Conservation (phyloP, 1,140 invertebrate species). For the Bacillus rossius region DNA sequence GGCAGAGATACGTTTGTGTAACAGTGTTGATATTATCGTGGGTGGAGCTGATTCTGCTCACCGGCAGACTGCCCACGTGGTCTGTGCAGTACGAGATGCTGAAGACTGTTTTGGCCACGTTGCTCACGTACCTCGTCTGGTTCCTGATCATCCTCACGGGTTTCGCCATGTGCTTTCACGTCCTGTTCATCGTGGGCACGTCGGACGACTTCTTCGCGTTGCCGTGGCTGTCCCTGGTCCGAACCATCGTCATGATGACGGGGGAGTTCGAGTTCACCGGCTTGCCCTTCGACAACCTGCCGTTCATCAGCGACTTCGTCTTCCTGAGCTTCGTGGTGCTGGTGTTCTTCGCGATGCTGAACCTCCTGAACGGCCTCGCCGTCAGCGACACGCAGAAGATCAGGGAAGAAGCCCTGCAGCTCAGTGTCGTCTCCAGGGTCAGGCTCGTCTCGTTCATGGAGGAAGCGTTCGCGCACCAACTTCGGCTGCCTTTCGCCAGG, state of each 20-base stretch:
- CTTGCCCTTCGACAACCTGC: constrained; percentile 61
- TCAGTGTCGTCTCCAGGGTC: constrained; percentile 61
- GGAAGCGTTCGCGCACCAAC: too few species aligned
- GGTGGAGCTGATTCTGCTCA: constrained; percentile 63
- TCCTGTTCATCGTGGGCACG: constrained; percentile 50
- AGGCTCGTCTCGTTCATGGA: constrained; percentile 46
- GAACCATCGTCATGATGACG: constrained; percentile 77
- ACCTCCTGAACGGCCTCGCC: constrained; percentile 73
- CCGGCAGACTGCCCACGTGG: constrained; percentile 63
- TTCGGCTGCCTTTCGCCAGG: too few species aligned
- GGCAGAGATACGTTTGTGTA: constrained; percentile 42
- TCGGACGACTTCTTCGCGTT: constrained; percentile 46
- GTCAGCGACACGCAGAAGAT: constrained; percentile 73
- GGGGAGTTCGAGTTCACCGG: constrained; percentile 71
- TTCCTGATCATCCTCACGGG: constrained; percentile 73
- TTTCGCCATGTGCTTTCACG: constrained; percentile 72
- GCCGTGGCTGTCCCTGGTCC: constrained; percentile 61
- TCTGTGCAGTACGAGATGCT: constrained; percentile 76
- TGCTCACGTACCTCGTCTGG: constrained; percentile 68
- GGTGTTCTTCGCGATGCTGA: constrained; percentile 72
- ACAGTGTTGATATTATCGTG: constrained; percentile 66
- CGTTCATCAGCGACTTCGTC: constrained; percentile 60
- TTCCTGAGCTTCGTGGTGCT: constrained; percentile 74
- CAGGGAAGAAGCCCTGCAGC: constrained; percentile 65
- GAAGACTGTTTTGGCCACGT: constrained; percentile 66